These are phyloP conservation scores for Phortica okadai DNA, from an alignment of 2,888 invertebrate genomes.

Conservation along the genomic window DNA sequence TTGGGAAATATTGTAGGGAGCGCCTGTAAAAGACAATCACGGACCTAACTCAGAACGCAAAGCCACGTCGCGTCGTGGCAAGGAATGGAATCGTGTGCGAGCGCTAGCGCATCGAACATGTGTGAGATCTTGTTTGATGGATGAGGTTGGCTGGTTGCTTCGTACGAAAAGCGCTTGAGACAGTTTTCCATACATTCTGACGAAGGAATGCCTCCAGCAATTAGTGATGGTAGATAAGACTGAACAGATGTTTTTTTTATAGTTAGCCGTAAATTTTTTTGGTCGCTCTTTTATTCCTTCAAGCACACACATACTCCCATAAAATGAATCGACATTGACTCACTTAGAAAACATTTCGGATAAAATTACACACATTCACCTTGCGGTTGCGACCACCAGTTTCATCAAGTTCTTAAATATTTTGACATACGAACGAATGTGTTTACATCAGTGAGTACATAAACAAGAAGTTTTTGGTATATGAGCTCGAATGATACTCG, in stretches of 20 bases:
- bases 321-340: slow-evolving; percentile 2
- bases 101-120: slow-evolving; percentile 38
- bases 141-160: slow-evolving; percentile 17
- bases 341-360: slow-evolving; percentile 23
- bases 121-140: slow-evolving; percentile 34
- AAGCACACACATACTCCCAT: neutral
- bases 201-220: slow-evolving; percentile 53
- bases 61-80: neutral
- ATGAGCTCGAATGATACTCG: no score
- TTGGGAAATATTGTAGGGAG: slow-evolving; percentile 21
- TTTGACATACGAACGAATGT: neutral
- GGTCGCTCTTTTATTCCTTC: slow-evolving; percentile 19
- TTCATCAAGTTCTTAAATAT: neutral
- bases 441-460: neutral
- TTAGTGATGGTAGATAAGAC: slow-evolving; percentile 60
- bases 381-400: slow-evolving; percentile 2
- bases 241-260: slow-evolving; percentile 61
- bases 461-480: no score
- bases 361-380: slow-evolving; percentile 27
- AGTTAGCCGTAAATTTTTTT: slow-evolving; percentile 51
- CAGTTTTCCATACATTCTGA: slow-evolving; percentile 10
- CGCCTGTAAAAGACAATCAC: slow-evolving; percentile 63
- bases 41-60: slow-evolving; percentile 37
- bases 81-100: slow-evolving; percentile 27
- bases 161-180: slow-evolving; percentile 15